phyloP scores from a whole-genome alignment of 2,113 vertebrate species.

The Chionomys nivalis region DNA sequence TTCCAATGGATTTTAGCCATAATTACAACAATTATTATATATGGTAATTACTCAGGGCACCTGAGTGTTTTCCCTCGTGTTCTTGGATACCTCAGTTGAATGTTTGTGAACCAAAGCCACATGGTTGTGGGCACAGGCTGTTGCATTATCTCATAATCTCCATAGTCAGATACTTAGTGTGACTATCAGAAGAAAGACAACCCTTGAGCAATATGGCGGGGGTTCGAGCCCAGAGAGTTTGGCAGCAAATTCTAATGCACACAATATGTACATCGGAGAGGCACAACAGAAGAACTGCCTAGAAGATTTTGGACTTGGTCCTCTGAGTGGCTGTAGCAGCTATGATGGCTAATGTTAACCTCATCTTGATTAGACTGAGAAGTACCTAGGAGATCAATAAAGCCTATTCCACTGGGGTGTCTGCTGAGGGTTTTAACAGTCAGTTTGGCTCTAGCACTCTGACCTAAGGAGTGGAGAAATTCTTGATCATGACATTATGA shows the following conservation, averaged over 20 bases:
- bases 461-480: background rate
- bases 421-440: background rate
- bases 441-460: background rate
- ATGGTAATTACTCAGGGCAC: background rate
- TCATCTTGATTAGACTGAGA: background rate
- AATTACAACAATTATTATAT: background rate
- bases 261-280: background rate
- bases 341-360: background rate
- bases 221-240: background rate
- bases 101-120: background rate
- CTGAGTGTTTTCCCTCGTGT: background rate
- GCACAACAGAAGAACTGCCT: background rate
- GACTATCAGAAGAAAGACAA: background rate
- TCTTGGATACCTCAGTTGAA: background rate
- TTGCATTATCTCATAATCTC: background rate
- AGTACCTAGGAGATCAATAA: background rate
- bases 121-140: background rate
- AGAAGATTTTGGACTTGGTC: background rate
- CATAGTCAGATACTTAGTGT: background rate
- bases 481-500: background rate
- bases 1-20: constrained; percentile 30
- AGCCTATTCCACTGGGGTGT: background rate
- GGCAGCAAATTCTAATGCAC: background rate
- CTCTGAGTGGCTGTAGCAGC: background rate
- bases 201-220: background rate